Evolutionary conservation across 2,797 vertebrate species (phyloP), one percentile per base, ranked within the genome.

Genomic region (Poeciliopsis infans): DNA sequence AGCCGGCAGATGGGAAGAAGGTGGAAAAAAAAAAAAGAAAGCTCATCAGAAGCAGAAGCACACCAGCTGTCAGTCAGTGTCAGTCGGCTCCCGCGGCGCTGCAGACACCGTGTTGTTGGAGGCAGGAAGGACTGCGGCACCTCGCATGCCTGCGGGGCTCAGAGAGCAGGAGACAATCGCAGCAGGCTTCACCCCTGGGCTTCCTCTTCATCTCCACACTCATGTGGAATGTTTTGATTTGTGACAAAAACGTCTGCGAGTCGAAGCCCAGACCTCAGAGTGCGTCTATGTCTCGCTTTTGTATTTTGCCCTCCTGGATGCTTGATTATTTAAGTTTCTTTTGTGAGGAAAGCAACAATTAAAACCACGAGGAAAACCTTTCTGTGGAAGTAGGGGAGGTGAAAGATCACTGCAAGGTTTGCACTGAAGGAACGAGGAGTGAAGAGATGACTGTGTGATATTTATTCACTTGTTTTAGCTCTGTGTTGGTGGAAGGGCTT

Each of bases 141-240:
- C 81, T 82, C 73, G 36, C 74, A 68, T 20, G 72, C 83, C 86
- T 83, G 83, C 64, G 79, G 85, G 79, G 74, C 41, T 57, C 74
- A 57, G 55, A 69, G 79, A 88, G 85, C 75, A 61, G 80, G 69
- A 86, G 81, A 72, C 0, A 5, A 80, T 31, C 74, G 13, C 85
- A 84, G 87, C 76, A n/a, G 79, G 87, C 78, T 66, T 76, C 82
- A 87, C 86, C 77, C 84, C 39, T 39, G 84, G 87, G 84, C 72
- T 80, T 83, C 84, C 15, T 1, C 86, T 89, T 88, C 90, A 89
- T 87, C 86, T 85, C 72, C 75, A 78, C 73, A 81, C 82, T 79
- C 75, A 43, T 57, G 87, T 78, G 85, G 82, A 88, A 79, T 90
- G 83, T 91, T 92, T 91, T 85, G 78, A 84, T 92, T 89, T 92